Percentiles rank a stretch among this genome's conserved stretches.
phyloP scores from a whole-genome alignment of 2,113 vertebrate species.

The Girardinichthys multiradiatus region DNA sequence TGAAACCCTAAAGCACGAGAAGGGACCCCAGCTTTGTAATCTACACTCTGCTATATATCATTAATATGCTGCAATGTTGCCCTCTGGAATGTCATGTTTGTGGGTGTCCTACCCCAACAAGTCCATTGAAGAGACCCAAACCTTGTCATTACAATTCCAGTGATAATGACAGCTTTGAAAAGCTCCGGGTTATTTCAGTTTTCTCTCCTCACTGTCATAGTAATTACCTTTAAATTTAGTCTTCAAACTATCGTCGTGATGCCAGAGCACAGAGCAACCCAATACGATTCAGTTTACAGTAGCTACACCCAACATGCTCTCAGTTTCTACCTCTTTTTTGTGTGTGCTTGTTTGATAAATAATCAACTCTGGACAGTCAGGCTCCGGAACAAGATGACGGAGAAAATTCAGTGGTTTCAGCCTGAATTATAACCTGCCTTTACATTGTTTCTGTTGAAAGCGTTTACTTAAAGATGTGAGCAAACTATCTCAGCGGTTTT shows the following conservation, averaged over 20 bases:
- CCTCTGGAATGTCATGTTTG: conserved; percentile 82
- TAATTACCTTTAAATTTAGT: conserved; percentile 88
- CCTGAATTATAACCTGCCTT: conserved; percentile 66
- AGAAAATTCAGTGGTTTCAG: conserved; percentile 52
- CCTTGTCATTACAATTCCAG: conserved; percentile 85
- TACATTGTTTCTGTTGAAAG: conserved; percentile 74
- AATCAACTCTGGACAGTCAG: conserved; percentile 59
- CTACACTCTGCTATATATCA: conserved; percentile 75
- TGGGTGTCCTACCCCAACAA: conserved; percentile 82
- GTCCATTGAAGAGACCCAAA: conserved; percentile 79
- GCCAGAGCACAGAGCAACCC: conserved; percentile 58
- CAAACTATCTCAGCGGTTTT: conserved; percentile 74
- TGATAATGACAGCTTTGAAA: conserved; percentile 84
- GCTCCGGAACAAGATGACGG: conserved; percentile 64
- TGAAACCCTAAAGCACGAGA: conserved; percentile 69
- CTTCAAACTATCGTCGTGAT: conserved; percentile 72
- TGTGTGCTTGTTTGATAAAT: conserved; percentile 45
- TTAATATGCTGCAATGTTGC: conserved; percentile 80
- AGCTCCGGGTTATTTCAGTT: conserved; percentile 79
- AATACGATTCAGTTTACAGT: conserved; percentile 77
- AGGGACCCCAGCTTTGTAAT: conserved; percentile 77
- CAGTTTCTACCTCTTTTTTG: conserved; percentile 57
- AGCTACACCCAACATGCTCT: conserved; percentile 75
- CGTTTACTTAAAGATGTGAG: conserved; percentile 60
- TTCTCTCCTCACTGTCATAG: conserved; percentile 81